A percentile compares a stretch with the other conserved stretches of the same genome.
These are phyloP conservation scores for Epinotia bilunana DNA, from an alignment of 2,888 invertebrate species.

Conservation along the genomic window DNA sequence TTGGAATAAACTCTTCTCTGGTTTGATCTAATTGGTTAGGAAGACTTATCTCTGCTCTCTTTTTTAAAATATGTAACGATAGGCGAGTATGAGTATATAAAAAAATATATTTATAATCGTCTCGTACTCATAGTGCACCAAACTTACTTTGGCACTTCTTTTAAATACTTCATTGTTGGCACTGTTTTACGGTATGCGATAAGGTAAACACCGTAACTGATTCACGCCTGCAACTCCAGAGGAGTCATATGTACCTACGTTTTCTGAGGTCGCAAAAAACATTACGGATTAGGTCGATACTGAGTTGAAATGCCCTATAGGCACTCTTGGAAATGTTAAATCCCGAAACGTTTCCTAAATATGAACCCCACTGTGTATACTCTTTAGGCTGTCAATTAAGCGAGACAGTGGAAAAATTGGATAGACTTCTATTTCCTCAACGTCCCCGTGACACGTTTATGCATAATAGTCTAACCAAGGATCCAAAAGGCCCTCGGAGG, in stretches of 20 bases:
- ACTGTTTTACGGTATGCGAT: not conserved
- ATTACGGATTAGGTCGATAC: too few relatives aligned
- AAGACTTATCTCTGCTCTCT: too few relatives aligned
- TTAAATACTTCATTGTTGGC: too few relatives aligned
- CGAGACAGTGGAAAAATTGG: conserved; percentile 28
- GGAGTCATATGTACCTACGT: not conserved
- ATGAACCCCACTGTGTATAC: conserved; percentile 18
- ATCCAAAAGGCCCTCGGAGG: conserved; percentile 29
- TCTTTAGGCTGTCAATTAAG: conserved; percentile 37
- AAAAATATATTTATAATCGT: too few relatives aligned
- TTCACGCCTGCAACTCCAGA: not conserved
- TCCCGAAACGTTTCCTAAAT: not conserved
- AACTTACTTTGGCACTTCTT: too few relatives aligned
- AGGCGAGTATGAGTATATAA: too few relatives aligned
- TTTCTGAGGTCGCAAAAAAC: not conserved
- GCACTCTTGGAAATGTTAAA: not conserved
- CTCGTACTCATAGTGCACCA: too few relatives aligned
- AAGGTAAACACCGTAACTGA: not conserved
- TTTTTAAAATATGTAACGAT: too few relatives aligned
- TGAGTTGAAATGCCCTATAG: not conserved
- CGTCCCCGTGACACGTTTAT: conserved; percentile 37
- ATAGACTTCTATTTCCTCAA: conserved; percentile 27
- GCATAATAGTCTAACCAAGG: conserved; percentile 36
- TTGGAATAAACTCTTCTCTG: not conserved
- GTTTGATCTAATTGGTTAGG: not conserved